phyloP scores from a whole-genome alignment of 2,797 vertebrate genomes.

The Diplodus sargus region DNA sequence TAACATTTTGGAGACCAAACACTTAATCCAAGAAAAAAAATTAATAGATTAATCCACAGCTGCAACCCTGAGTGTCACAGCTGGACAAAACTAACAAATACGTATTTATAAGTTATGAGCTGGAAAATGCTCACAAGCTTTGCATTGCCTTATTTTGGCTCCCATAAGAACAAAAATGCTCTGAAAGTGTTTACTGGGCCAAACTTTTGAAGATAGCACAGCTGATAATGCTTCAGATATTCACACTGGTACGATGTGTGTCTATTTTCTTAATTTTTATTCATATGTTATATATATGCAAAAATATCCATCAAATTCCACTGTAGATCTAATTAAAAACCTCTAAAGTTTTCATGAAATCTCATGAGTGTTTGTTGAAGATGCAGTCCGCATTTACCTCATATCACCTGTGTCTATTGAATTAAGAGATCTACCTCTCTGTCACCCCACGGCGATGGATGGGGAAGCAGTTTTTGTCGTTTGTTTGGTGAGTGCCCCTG shows the following conservation, averaged over 20 bases:
- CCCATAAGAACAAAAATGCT: not conserved
- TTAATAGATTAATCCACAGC: not conserved
- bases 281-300: not conserved
- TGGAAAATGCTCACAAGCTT: not conserved
- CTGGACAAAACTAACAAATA: not conserved
- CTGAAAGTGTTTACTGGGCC: not conserved
- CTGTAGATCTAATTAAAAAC: not conserved
- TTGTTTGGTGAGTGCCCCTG: constrained; percentile 65
- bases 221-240: not conserved
- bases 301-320: not conserved
- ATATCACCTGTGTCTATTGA: constrained; percentile 61
- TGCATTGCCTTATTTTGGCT: not conserved
- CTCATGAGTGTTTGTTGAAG: not conserved
- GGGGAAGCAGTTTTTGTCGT: constrained; percentile 65
- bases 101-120: not conserved
- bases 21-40: not conserved
- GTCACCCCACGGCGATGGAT: constrained; percentile 39
- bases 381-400: constrained; percentile 7
- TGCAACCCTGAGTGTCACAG: not conserved
- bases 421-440: constrained; percentile 20
- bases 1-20: not conserved
- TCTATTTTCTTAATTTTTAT: not conserved
- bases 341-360: not conserved
- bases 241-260: not conserved
- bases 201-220: not conserved